Evolutionary conservation across 92 coral and sea anemone species (phyloP), one percentile per base, ranked within the genome.

Genomic region (Phenganax subtilis): DNA sequence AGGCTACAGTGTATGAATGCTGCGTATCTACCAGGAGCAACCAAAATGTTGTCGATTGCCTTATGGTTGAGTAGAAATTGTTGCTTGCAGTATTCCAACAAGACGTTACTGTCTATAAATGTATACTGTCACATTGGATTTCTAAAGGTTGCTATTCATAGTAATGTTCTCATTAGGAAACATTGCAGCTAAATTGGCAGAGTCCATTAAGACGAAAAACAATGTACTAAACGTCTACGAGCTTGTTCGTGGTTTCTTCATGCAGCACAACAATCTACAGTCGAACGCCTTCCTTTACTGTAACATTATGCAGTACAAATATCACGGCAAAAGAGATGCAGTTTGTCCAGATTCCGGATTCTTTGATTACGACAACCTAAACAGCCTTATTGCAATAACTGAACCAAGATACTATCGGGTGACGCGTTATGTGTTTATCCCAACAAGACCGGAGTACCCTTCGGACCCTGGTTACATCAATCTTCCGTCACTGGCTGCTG

Each of bases 191-290:
- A 84, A 72, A 30, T 55, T 87, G 15, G 60, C 82, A 10, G 30
- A 81, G 3, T 63, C 85, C 25, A 77, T 79, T 31, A 76, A 86
- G 51, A 83, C 52, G 28, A 14, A 77, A 3, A 72, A 86, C 66
- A 85, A 86, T 16, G 85, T 80, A 15, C 37, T 88, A 16, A 68
- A 78, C 37, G 89, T 89, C 9, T 62, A 84, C 20, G 54, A 86
- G 74, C 89, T 89, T 3, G 72, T 89, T 85, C 47, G 84, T 12
- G 91, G 91, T 4, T 86, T 76, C 84, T 86, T 86, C 65, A 89
- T 86, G 85, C 58, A 70, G 9, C 89, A 86, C 56, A 62, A 89
- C 57, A 87, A 85, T 25, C 87, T 89, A 28, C 91, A 89, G 75
- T 82, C 91, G 0, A 59, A 87, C 3, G 78, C 87, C 14, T 75